A percentile compares a stretch with the other conserved stretches of the same genome.
Conservation (phyloP, 2,888 invertebrate species). For the Acronicta aceris region DNA sequence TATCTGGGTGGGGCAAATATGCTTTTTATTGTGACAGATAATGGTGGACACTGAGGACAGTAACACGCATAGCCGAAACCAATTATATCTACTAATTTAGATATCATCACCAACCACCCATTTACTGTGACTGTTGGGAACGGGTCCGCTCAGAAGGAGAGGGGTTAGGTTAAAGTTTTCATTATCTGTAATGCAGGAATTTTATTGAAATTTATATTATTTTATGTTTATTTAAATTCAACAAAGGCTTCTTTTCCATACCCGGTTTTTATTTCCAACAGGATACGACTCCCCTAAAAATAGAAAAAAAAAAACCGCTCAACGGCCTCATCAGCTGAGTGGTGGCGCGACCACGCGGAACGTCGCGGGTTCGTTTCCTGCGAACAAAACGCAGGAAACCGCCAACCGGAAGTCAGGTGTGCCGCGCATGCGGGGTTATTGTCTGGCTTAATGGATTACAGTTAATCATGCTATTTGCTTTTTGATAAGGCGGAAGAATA, state of each 20-base stretch:
- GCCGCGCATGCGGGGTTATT: slow-evolving; percentile 54
- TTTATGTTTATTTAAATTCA: too few relatives aligned
- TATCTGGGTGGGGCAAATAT: too few relatives aligned
- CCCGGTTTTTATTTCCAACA: not conserved
- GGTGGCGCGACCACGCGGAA: slow-evolving; percentile 63
- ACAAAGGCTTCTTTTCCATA: not conserved
- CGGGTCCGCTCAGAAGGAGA: too few relatives aligned
- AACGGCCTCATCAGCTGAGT: slow-evolving; percentile 21
- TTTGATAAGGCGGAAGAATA: not conserved
- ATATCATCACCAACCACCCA: too few relatives aligned
- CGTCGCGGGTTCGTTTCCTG: slow-evolving; percentile 71
- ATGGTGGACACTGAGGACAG: too few relatives aligned
- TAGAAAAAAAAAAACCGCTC: not conserved
- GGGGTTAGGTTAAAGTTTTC: too few relatives aligned
- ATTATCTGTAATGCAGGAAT: too few relatives aligned
- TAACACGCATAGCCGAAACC: too few relatives aligned
- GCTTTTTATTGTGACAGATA: too few relatives aligned
- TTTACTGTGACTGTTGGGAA: too few relatives aligned
- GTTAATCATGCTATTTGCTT: slow-evolving; percentile 35
- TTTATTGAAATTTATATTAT: too few relatives aligned
- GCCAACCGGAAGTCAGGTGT: slow-evolving; percentile 77
- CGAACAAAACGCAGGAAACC: slow-evolving; percentile 77
- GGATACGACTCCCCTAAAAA: slow-evolving; percentile 16
- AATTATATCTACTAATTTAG: too few relatives aligned
- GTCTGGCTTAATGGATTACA: slow-evolving; percentile 44